A percentile compares a stretch with the other conserved stretches of the same genome.
Evolutionary conservation across 2,888 invertebrate genomes (phyloP).

Genomic region (Choreutis nemorana): DNA sequence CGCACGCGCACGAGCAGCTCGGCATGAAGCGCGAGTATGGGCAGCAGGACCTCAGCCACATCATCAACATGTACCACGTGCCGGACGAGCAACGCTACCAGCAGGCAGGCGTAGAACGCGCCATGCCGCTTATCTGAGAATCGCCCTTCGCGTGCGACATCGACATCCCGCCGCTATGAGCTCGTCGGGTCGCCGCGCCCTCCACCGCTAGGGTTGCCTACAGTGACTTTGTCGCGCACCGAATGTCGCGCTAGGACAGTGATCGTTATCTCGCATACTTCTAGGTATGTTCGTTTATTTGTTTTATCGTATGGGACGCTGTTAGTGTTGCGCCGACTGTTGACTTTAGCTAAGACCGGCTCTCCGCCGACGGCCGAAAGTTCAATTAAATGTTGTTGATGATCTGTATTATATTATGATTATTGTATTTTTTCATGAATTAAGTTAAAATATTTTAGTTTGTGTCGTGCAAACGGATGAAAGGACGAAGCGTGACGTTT

Average conservation of each 20-base stretch:
- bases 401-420: conserved; percentile 59
- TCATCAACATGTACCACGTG: conserved; percentile 74
- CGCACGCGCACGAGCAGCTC: conserved; percentile 55
- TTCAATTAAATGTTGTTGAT: conserved; percentile 59
- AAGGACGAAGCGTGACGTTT: conserved; percentile 31
- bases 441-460: conserved; percentile 58
- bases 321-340: conserved; percentile 51
- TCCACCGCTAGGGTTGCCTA: conserved; percentile 35
- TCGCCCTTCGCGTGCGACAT: conserved; percentile 72
- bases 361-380: conserved; percentile 21
- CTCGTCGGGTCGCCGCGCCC: conserved; percentile 58
- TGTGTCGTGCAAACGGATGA: conserved; percentile 46
- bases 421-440: conserved; percentile 61
- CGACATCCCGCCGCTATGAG: conserved; percentile 71
- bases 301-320: conserved; percentile 38
- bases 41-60: conserved; percentile 69
- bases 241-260: conserved; percentile 45
- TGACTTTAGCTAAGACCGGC: conserved; percentile 29
- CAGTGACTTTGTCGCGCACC: conserved; percentile 46
- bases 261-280: conserved; percentile 53
- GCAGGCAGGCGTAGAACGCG: conserved; percentile 64
- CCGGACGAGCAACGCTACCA: conserved; percentile 70
- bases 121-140: conserved; percentile 71
- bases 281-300: conserved; percentile 59
- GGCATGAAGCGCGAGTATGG: conserved; percentile 78